Evolutionary conservation across 2,888 invertebrate species (phyloP).

Genomic region (Andrena marginata): DNA sequence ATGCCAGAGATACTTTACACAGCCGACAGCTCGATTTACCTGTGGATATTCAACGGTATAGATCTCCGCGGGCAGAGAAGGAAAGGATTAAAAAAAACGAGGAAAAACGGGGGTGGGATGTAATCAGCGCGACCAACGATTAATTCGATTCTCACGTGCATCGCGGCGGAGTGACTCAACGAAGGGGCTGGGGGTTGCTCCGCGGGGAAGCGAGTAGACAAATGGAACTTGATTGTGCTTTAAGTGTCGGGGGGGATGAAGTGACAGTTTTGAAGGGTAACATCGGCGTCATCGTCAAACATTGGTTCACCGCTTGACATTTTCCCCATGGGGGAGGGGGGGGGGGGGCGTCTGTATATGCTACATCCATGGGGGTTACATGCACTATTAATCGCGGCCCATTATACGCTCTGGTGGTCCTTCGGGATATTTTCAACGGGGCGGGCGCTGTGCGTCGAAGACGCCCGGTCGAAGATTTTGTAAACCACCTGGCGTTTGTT

Average conservation of each 20-base stretch:
- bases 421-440: slow-evolving; percentile 62
- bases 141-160: slow-evolving; percentile 69
- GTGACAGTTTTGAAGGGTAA: slow-evolving; percentile 74
- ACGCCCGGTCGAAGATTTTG: background rate
- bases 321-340: slow-evolving; percentile 69
- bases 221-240: slow-evolving; percentile 73
- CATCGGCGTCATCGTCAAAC: slow-evolving; percentile 75
- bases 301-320: slow-evolving; percentile 74
- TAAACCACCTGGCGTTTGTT: background rate
- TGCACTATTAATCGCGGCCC: slow-evolving; percentile 75
- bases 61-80: background rate
- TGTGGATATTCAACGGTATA: background rate
- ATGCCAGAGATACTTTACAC: slow-evolving; percentile 25
- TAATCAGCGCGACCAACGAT: slow-evolving; percentile 38
- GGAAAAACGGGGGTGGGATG: background rate
- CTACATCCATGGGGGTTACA: slow-evolving; percentile 52
- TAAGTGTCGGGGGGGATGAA: slow-evolving; percentile 68
- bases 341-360: slow-evolving; percentile 1
- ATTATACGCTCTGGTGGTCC: slow-evolving; percentile 71
- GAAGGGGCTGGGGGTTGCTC: slow-evolving; percentile 25
- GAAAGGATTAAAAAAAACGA: background rate
- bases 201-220: slow-evolving; percentile 62
- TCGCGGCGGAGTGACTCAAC: slow-evolving; percentile 54
- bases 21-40: slow-evolving; percentile 35
- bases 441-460: background rate